Base-by-base conservation (phyloP, 1,140 invertebrate species). In the Papilio polytes region DNA sequence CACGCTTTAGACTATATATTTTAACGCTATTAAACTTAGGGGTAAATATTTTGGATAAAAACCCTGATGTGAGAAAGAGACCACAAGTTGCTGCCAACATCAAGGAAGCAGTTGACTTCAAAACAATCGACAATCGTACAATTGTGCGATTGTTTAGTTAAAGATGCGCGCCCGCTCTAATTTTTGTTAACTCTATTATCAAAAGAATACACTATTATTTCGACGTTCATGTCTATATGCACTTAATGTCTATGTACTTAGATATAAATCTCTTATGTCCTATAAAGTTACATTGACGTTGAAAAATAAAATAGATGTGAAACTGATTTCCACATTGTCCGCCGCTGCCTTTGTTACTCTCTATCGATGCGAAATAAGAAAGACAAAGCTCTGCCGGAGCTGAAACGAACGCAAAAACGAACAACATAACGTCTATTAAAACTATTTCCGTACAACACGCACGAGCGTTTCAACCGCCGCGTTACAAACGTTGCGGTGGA, bases 341-440 rank as follows among this genome's bases (percentile, higher is more conserved):
- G 63, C 12, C 22, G 12, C 26, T 15, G 22, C 26, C 63, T 15
- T 70, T 70, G 63, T 70, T 70, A 15, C 63, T 15, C 63, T 15
- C 63, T 70, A 70, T 70, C 63, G 13, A 26, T 70, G 26, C 63
- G 63, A 70, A 70, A 70, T 70, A 70, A 70, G 63, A 70, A 70
- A 70, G 63, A 70, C 63, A 70, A 70, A 70, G 63, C 63, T 70
- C 63, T 20, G 13, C 13, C 63, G 20, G 10, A 31, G 3, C 63
- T 36, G 63, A 70, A 31, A 26, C 63, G 63, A 31, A 70, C 63
- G 63, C 22, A 70, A 70, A 70, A 70, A 70, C 63, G 63, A 70
- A 70, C 63, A 70, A 70, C 63, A 31, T 70, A 70, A 70, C 63
- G 3, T 70, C 63, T 70, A 70, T 70, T 70, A 70, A 70, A 70